Conservation (phyloP, 2,113 vertebrate genomes). For the Chamaetylas fuelleborni region DNA sequence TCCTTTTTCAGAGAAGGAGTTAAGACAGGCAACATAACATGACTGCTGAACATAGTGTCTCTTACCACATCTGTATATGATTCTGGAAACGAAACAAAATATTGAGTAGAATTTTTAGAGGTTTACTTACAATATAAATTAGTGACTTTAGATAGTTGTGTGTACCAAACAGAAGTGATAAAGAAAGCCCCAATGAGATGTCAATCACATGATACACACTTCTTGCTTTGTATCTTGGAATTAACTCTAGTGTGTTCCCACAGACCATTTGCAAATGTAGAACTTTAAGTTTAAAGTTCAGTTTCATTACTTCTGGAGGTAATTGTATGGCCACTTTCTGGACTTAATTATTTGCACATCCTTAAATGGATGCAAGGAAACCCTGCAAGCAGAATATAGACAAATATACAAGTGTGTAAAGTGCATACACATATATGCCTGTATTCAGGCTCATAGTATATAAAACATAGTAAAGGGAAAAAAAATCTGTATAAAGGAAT, state of each 20-base stretch:
- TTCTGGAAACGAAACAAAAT: neutral
- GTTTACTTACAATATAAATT: neutral
- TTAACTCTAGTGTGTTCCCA: neutral
- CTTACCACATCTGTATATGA: neutral
- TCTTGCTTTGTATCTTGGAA: neutral
- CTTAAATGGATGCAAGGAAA: neutral
- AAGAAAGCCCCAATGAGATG: neutral
- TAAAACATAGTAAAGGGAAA: neutral
- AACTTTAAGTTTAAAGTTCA: neutral
- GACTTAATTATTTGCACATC: neutral
- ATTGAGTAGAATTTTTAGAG: neutral
- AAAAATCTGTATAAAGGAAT: neutral
- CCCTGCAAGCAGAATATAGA: neutral
- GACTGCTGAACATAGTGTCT: neutral
- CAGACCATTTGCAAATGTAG: neutral
- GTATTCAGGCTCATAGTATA: neutral
- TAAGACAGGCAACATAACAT: neutral
- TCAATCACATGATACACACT: neutral
- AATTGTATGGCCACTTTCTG: neutral
- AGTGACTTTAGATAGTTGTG: neutral
- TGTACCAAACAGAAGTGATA: neutral
- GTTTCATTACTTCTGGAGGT: neutral
- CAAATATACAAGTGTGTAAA: neutral
- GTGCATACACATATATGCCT: neutral
- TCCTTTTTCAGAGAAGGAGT: neutral